Base-by-base conservation (phyloP, 2,888 invertebrate genomes). In the Theodoxus fluviatilis region DNA sequence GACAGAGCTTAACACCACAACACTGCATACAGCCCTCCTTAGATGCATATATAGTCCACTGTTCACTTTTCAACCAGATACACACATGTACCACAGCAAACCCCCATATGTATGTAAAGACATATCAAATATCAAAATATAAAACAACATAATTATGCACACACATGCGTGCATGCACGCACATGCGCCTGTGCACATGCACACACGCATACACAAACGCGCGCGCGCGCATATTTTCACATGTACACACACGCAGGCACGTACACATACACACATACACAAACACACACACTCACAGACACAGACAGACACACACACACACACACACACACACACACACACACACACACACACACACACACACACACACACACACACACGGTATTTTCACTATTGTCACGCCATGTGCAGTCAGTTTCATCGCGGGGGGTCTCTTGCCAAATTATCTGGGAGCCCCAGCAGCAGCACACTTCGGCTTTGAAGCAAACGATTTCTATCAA, bases 271-370 rank as follows among this genome's bases (percentile, higher is more conserved):
- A 40, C 31, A 64, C 28, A 64, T 37, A 64, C 28, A 57, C 57
- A 31, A 12, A 57, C 57, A 57, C 28, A 57, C 25, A 57, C 28
- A 57, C 57, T 31, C 57, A 64, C 28, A 40, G 7, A 40, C 28
- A 40, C 43, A 64, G 18, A 38, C 43, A 64, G 28, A 66, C 4
- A 64, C 43, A 40, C 38, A 64, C 38, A 64, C 22, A 37, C 64
- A 64, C 18, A 64, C 38, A 64, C n/a, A 25, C 64, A 64, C 64
- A 25, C 43, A 4, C 64, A 40, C 64, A 64, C 22, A 9, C 64
- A 25, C 40, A 38, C 37, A 38, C 38, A 40, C 6, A 7, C n/a
- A 37, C 18, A 25, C 33, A 25, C 12, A 1, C 6, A 43, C 15
- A 43, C 43, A 43, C 15, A 43, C 43, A 43, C 15, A 43, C 43